These are phyloP conservation scores for Scaeva pyrastri DNA, from an alignment of 2,888 invertebrate genomes.

Conservation along the genomic window DNA sequence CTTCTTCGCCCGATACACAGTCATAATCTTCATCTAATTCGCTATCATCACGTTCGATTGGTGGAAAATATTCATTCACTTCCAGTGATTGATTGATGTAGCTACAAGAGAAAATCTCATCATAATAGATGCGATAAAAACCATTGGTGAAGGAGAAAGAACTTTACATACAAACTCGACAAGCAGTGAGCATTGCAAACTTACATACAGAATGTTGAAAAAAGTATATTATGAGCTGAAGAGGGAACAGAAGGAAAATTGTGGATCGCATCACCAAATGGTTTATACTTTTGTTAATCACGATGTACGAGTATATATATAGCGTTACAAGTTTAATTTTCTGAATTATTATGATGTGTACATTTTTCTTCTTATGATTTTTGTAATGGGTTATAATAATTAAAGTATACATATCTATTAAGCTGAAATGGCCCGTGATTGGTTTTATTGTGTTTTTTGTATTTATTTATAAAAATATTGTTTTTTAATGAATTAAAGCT, in stretches of 20 bases:
- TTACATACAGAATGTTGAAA: constrained; percentile 41
- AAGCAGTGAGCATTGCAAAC: constrained; percentile 39
- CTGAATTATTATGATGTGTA: constrained; percentile 32
- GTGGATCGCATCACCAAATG: constrained; percentile 64
- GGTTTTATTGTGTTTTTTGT: background rate
- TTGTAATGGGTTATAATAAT: constrained; percentile 45
- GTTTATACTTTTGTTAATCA: constrained; percentile 55
- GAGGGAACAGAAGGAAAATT: constrained; percentile 52
- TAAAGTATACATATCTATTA: constrained; percentile 20
- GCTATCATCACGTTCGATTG: constrained; percentile 84
- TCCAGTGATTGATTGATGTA: constrained; percentile 96
- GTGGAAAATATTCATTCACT: constrained; percentile 96
- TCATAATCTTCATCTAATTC: constrained; percentile 80
- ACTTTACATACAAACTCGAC: constrained; percentile 53
- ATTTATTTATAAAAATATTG: background rate
- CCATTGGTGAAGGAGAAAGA: constrained; percentile 15
- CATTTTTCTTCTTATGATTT: constrained; percentile 4
- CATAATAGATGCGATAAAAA: constrained; percentile 49
- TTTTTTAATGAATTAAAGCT: constrained; percentile 22
- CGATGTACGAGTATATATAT: background rate
- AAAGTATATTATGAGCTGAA: constrained; percentile 38
- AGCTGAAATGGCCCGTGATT: constrained; percentile 12
- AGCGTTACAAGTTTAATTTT: background rate
- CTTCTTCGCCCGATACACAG: constrained; percentile 80
- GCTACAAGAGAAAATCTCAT: constrained; percentile 88